Evolutionary conservation across 1,140 invertebrate species (phyloP).

Genomic region (Solenopsis invicta): DNA sequence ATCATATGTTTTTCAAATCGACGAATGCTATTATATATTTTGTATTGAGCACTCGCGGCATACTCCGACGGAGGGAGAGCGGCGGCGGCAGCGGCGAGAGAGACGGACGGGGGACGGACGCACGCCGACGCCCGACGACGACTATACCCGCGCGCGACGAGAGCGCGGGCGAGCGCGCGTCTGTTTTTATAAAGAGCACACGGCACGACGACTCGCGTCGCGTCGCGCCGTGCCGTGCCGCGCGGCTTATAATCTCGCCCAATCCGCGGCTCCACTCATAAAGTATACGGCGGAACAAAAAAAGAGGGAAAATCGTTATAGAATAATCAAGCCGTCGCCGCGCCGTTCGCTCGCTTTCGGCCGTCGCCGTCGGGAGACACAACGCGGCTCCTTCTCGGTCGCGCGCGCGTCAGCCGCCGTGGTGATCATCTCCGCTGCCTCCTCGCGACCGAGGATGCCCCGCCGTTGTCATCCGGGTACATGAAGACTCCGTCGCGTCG

Average conservation of each 20-base stretch:
- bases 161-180: slow-evolving; percentile 49
- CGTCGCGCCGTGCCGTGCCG: slow-evolving; percentile 77
- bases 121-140: slow-evolving; percentile 83
- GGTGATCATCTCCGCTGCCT: background rate
- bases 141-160: slow-evolving; percentile 24
- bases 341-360: slow-evolving; percentile 7
- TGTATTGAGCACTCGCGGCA: slow-evolving; percentile 83
- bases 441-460: slow-evolving; percentile 48
- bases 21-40: slow-evolving; percentile 87
- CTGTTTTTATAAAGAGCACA: slow-evolving; percentile 60
- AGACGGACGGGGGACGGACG: slow-evolving; percentile 55
- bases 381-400: slow-evolving; percentile 43
- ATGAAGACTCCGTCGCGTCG: slow-evolving; percentile 36
- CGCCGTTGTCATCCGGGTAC: slow-evolving; percentile 8
- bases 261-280: slow-evolving; percentile 82
- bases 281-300: slow-evolving; percentile 78
- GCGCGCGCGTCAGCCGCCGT: slow-evolving; percentile 13
- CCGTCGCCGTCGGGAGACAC: slow-evolving; percentile 18
- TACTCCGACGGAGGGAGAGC: background rate
- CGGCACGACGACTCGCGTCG: slow-evolving; percentile 55
- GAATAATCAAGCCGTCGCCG: slow-evolving; percentile 79
- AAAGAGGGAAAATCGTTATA: slow-evolving; percentile 79
- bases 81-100: slow-evolving; percentile 47
- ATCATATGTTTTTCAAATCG: slow-evolving; percentile 85
- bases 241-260: slow-evolving; percentile 81